Percentiles rank a stretch among this genome's conserved stretches.
phyloP scores from a whole-genome alignment of 2,797 vertebrate species.

The Acanthurus leucopareius region DNA sequence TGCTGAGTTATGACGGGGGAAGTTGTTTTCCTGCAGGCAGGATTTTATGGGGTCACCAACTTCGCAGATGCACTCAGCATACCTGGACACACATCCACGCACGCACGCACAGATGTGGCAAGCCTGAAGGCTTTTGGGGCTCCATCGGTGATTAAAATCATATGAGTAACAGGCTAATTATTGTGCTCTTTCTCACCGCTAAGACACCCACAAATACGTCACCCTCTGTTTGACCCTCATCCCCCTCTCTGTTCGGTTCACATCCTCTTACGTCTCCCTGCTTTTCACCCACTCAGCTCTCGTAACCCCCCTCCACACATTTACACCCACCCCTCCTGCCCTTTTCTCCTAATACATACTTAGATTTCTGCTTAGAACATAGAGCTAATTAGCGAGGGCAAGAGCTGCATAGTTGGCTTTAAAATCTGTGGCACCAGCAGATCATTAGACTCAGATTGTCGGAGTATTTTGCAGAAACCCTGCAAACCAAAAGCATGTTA shows the following conservation, averaged over 20 bases:
- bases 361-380: conserved; percentile 49
- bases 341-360: conserved; percentile 54
- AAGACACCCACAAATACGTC: conserved; percentile 51
- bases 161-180: conserved; percentile 78
- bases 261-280: conserved; percentile 52
- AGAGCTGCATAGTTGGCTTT: conserved; percentile 34
- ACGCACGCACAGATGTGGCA: conserved; percentile 45
- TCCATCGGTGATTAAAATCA: conserved; percentile 68
- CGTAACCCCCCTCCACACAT: background rate
- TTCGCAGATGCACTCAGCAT: conserved; percentile 54
- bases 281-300: conserved; percentile 51
- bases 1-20: conserved; percentile 59
- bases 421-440: conserved; percentile 48
- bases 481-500: conserved; percentile 57
- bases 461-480: conserved; percentile 42
- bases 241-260: conserved; percentile 39
- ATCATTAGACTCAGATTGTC: conserved; percentile 52
- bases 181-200: conserved; percentile 48
- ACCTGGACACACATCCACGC: conserved; percentile 51
- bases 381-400: conserved; percentile 63
- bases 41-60: conserved; percentile 72
- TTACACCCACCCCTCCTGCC: background rate
- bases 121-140: conserved; percentile 62
- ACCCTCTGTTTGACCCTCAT: conserved; percentile 71
- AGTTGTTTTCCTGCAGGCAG: conserved; percentile 58